Conservation (phyloP, 2,797 vertebrate species). For the Nyctibius grandis region DNA sequence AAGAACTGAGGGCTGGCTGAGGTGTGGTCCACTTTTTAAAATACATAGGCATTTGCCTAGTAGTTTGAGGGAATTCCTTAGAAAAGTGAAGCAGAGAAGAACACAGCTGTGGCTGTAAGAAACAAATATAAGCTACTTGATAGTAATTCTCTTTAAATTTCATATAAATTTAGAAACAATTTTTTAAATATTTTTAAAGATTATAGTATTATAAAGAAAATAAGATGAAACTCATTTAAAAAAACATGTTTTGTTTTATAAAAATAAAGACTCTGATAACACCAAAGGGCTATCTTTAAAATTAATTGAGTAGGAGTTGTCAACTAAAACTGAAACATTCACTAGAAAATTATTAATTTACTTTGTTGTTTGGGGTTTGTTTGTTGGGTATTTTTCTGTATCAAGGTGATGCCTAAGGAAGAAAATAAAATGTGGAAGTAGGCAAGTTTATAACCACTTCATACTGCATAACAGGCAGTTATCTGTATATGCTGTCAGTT, state of each 20-base stretch:
- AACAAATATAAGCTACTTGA: not conserved
- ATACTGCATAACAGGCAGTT: not conserved
- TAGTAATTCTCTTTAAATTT: not conserved
- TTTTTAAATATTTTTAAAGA: not conserved
- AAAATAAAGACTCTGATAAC: not conserved
- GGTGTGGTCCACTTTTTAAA: not conserved
- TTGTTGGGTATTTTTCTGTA: rapidly evolving
- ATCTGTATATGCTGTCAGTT: not conserved
- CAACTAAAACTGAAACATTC: not conserved
- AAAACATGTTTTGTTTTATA: not conserved
- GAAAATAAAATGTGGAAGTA: not conserved
- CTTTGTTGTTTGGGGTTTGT: not conserved
- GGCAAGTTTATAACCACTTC: not conserved
- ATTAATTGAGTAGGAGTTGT: not conserved
- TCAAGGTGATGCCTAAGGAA: not conserved
- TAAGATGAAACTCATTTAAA: not conserved
- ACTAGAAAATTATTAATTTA: not conserved
- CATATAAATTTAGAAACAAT: not conserved
- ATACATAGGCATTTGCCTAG: not conserved
- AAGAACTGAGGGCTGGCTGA: not conserved
- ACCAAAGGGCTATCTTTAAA: not conserved
- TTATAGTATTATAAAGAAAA: not conserved
- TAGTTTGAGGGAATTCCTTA: not conserved
- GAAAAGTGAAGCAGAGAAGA: not conserved
- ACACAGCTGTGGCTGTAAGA: not conserved